Base-by-base conservation (phyloP, 2,888 invertebrate genomes). In the Isotomurus palustris region DNA sequence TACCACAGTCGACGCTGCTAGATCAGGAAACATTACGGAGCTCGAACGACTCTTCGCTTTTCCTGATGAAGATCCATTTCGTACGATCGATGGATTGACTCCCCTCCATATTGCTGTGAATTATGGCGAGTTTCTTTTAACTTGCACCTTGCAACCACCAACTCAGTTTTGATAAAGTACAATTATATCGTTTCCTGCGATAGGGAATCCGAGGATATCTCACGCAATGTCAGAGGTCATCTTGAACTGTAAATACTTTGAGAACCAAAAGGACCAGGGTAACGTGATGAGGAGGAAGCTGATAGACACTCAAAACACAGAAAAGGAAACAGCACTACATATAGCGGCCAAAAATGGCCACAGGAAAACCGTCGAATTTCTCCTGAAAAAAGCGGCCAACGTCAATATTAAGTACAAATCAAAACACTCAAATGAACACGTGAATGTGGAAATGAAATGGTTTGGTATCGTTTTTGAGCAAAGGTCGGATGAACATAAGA, bases 271-370 rank as follows among this genome's bases (percentile, higher is more conserved):
- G 6, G 43, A 22, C 21, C 21, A 6, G 21, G 24, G 43, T n/a
- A n/a, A n/a, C 24, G 22, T 4, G 22, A 43, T 17, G 49, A 25
- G 55, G 41, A n/a, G n/a, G n/a, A 6, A 41, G 10, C 50, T 58
- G 10, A 32, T 65, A 10, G 47, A 65, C 24, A 50, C 32, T 28
- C 65, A 62, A 41, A 62, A 65, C 53, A 36, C 51, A 6, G 43
- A 58, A 4, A 57, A 53, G 35, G 63, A 66, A 24, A 61, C 63
- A 19, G 56, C 45, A 17, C 22, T 64, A n/a, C 60, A 64, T 25
- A 52, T 63, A 5, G 60, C 55, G 6, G 64, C 64, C 3, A 54
- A 44, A 35, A 61, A 50, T 22, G 56, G 48, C n/a, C 56, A 61
- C 25, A 38, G 27, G 10, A 36, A 54, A 41, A 29, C 59, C n/a